A percentile compares a stretch with the other conserved stretches of the same genome.
phyloP scores from a whole-genome alignment of 2,797 vertebrate species.

The Apodemus agrarius region DNA sequence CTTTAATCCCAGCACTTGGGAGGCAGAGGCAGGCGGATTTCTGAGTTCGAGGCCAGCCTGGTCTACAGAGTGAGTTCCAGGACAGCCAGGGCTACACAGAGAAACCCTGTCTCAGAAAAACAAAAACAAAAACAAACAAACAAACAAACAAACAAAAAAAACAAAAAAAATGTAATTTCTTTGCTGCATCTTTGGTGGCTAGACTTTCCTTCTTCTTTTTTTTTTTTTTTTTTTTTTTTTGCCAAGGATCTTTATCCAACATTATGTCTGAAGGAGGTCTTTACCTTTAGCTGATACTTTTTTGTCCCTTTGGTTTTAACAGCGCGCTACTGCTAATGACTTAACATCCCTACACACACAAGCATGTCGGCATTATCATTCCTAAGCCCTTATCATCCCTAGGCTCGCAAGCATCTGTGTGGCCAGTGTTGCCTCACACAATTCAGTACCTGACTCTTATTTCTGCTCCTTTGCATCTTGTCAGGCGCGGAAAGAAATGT shows the following conservation, averaged over 20 bases:
- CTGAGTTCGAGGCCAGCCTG: too few species aligned
- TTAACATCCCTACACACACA: not conserved
- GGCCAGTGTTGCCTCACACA: not conserved
- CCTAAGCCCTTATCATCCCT: too few species aligned
- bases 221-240: too few species aligned
- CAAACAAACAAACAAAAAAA: too few species aligned
- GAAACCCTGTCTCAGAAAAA: too few species aligned
- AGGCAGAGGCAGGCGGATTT: too few species aligned
- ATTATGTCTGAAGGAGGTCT: not conserved
- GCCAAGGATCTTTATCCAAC: not conserved
- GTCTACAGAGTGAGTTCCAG: too few species aligned
- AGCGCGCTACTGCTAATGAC: too few species aligned
- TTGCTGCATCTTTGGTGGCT: not conserved
- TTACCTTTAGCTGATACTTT: not conserved
- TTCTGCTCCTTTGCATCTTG: not conserved
- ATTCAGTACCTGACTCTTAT: accelerated
- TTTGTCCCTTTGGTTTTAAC: not conserved
- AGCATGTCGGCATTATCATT: accelerated
- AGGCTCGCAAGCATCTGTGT: accelerated
- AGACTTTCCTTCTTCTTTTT: not conserved
- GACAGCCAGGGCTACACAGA: too few species aligned
- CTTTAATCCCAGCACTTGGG: too few species aligned
- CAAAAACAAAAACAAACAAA: too few species aligned
- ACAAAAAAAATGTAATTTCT: not conserved
- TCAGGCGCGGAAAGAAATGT: not conserved